Percentiles rank a stretch among this genome's conserved stretches.
These are phyloP conservation scores for Pomacea canaliculata DNA, from an alignment of 2,888 invertebrate species.

Conservation along the genomic window DNA sequence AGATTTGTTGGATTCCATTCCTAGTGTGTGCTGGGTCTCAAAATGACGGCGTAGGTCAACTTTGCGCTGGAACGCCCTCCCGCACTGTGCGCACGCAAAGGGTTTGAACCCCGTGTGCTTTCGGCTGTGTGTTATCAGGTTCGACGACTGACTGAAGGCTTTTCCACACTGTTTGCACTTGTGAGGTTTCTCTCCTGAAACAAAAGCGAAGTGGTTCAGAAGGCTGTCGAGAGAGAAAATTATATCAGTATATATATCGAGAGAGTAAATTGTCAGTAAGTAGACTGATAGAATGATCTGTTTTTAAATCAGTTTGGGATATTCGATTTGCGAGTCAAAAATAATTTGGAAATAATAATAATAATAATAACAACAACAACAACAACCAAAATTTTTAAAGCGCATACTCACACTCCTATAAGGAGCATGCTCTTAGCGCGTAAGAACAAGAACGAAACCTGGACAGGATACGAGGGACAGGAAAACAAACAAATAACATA, in stretches of 20 bases:
- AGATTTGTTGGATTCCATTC: neutral
- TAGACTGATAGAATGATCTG: too few relatives aligned
- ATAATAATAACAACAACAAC: too few relatives aligned
- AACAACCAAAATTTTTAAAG: too few relatives aligned
- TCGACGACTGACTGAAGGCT: constrained; percentile 97
- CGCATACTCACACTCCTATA: too few relatives aligned
- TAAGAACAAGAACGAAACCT: too few relatives aligned
- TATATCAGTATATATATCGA: neutral
- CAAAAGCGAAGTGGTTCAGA: neutral
- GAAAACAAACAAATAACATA: too few relatives aligned
- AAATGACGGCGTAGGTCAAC: constrained; percentile 94
- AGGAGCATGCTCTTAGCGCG: too few relatives aligned
- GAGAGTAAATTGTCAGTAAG: too few relatives aligned
- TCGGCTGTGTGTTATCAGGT: constrained; percentile 92
- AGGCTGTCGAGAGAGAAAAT: constrained; percentile 1
- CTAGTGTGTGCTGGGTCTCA: constrained; percentile 74
- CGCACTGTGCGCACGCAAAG: constrained; percentile 95
- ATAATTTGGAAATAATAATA: too few relatives aligned
- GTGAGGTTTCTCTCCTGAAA: constrained; percentile 96
- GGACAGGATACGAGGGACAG: too few relatives aligned
- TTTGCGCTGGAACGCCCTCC: constrained; percentile 83
- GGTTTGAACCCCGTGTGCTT: constrained; percentile 99
- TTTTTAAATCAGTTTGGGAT: too few relatives aligned
- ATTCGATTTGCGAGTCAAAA: too few relatives aligned
- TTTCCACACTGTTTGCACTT: constrained; percentile 98